phyloP scores from a whole-genome alignment of 2,797 vertebrate species.

The Lerista edwardsae region DNA sequence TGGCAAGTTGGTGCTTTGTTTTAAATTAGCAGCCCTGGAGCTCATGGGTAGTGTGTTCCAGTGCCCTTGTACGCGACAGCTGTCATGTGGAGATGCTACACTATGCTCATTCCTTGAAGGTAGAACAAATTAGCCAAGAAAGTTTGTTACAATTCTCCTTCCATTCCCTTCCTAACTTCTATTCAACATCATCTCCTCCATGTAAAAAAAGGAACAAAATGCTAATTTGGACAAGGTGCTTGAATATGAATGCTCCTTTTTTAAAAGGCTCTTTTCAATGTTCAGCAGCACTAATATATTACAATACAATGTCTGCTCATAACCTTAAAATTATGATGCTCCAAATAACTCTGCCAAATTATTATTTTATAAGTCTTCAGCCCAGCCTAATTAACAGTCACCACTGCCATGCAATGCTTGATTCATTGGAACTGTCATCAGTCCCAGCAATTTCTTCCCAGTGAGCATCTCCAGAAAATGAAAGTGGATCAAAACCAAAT shows the following conservation, averaged over 20 bases:
- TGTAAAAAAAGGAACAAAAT: constrained; percentile 8
- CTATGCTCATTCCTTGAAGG: neutral
- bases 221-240: neutral
- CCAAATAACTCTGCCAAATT: constrained; percentile 40
- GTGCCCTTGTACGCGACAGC: too few relatives aligned
- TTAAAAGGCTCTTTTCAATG: neutral
- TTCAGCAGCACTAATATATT: constrained; percentile 19
- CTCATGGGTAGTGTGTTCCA: neutral
- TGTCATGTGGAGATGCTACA: neutral
- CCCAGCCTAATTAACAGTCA: constrained; percentile 22
- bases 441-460: constrained; percentile 29
- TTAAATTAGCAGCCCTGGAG: neutral
- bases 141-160: neutral
- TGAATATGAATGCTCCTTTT: neutral
- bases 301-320: constrained; percentile 24
- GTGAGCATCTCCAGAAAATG: constrained; percentile 24
- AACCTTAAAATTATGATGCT: constrained; percentile 44
- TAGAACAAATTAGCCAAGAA: neutral
- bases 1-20: neutral
- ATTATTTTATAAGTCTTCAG: constrained; percentile 34
- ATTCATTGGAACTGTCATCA: constrained; percentile 40
- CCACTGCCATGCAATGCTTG: neutral
- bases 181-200: neutral
- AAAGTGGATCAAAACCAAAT: neutral
- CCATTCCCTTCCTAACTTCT: neutral